These are phyloP conservation scores for Polylopha cassiicola DNA, from an alignment of 2,888 invertebrate species.

Conservation along the genomic window DNA sequence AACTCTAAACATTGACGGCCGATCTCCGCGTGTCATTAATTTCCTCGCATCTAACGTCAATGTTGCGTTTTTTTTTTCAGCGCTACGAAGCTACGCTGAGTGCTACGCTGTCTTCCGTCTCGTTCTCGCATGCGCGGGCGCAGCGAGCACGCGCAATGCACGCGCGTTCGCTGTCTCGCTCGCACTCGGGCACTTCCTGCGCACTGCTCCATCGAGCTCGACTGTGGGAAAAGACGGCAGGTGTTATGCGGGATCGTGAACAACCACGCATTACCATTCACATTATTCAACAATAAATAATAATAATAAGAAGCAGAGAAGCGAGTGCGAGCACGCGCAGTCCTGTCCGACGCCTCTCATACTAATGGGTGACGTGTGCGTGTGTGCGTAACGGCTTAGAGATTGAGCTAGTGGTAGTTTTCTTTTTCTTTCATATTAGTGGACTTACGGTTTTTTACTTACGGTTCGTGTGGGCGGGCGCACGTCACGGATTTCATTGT, in stretches of 20 bases:
- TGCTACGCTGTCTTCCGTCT: conserved; percentile 45
- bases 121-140: conserved; percentile 52
- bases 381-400: conserved; percentile 49
- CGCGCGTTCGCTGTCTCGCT: conserved; percentile 43
- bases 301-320: conserved; percentile 76
- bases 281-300: conserved; percentile 78
- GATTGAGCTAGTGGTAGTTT: conserved; percentile 24
- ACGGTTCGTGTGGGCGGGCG: conserved; percentile 69
- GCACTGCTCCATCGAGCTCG: conserved; percentile 61
- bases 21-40: conserved; percentile 35
- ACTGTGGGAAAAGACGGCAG: conserved; percentile 80
- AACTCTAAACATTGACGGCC: conserved; percentile 35
- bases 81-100: conserved; percentile 45
- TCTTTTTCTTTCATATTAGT: conserved; percentile 29
- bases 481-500: conserved; percentile 60
- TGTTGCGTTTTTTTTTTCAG: conserved; percentile 32
- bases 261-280: conserved; percentile 78
- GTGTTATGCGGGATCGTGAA: conserved; percentile 79
- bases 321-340: conserved; percentile 75
- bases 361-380: conserved; percentile 53
- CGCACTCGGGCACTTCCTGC: conserved; percentile 67
- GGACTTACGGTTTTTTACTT: conserved; percentile 52
- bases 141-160: conserved; percentile 53
- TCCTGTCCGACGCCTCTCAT: conserved; percentile 54
- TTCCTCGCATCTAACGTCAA: conserved; percentile 30